phyloP scores from a whole-genome alignment of 2,797 vertebrate genomes.

The Coregonus ussuriensis region DNA sequence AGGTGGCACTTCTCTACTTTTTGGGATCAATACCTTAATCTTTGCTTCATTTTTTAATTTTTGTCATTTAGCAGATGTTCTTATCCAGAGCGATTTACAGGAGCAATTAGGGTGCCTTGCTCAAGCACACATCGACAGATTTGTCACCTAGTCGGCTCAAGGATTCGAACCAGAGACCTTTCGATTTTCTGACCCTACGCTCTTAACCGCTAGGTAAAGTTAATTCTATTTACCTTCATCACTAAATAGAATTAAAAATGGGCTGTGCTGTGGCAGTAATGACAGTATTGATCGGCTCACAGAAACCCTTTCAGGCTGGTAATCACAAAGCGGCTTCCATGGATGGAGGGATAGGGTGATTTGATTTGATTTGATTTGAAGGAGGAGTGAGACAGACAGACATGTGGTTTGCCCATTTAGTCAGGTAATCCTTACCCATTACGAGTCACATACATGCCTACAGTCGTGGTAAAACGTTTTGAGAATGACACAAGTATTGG shows the following conservation, averaged over 20 bases:
- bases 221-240: slow-evolving; percentile 16
- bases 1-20: slow-evolving; percentile 55
- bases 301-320: slow-evolving; percentile 64
- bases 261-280: slow-evolving; percentile 65
- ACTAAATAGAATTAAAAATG: slow-evolving; percentile 75
- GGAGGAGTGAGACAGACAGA: slow-evolving; percentile 44
- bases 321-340: slow-evolving; percentile 52
- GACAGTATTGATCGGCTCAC: slow-evolving; percentile 69
- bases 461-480: too few relatives aligned
- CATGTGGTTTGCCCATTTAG: slow-evolving; percentile 51
- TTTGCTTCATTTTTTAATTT: slow-evolving; percentile 46
- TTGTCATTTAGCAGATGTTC: too few relatives aligned
- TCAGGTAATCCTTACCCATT: slow-evolving; percentile 18
- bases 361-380: slow-evolving; percentile 6
- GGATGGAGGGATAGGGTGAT: slow-evolving; percentile 51
- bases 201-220: too few relatives aligned
- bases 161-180: too few relatives aligned
- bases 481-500: too few relatives aligned
- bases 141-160: too few relatives aligned
- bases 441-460: not conserved
- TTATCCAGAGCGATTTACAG: too few relatives aligned
- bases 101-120: too few relatives aligned
- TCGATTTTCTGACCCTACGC: too few relatives aligned
- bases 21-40: slow-evolving; percentile 67
- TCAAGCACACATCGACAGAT: too few relatives aligned